Base-by-base conservation (phyloP, 2,113 vertebrate genomes). In the Anarrhichthys ocellatus region DNA sequence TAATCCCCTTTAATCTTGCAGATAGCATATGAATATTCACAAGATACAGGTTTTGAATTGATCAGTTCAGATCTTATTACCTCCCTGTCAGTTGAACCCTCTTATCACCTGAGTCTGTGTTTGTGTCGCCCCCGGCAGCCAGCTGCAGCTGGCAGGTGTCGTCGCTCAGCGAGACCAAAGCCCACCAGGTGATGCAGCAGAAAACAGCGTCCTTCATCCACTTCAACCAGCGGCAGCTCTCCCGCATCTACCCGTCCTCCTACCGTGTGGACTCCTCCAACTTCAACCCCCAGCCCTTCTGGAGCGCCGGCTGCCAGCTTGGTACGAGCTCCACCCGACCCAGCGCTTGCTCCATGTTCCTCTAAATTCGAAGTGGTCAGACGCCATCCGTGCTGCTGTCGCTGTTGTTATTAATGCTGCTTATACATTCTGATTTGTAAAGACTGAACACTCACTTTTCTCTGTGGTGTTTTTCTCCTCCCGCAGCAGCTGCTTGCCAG, bases 261-360 rank as follows among this genome's bases (percentile, higher is more conserved):
- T 99, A 99, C 73, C 96, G 98, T 0, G 97, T 99, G 14, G 98
- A 99, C 93, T 99, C 98, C 14, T 99, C 97, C 94, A 99, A 99
- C 95, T 99, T 96, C 94, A 97, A 99, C 89, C 98, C 98, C 0
- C 98, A 99, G 93, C 97, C 98, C 3, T 99, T 99, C 95, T 99
- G 98, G 98, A 99, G 96, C 0, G 93, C 96, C 0, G 98, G 98
- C 87, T 99, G 97, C 93, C 98, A 99, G 32, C 94, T 99, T 10
- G 98, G 98, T 99, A 95, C 0, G 73, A 61, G 38, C 18, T 29
- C 9, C 4, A 14, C 29, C 5, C 1, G 4, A 14, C 36, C 5
- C 14, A 2, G 9, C 3, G 1, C 38, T 10, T 11, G 27, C 29
- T 14, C 13, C 17, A 17, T 48, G 15, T 20, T 29, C 9, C 42